These are phyloP conservation scores for Rhea pennata DNA, from an alignment of 2,113 vertebrate genomes.

Conservation along the genomic window DNA sequence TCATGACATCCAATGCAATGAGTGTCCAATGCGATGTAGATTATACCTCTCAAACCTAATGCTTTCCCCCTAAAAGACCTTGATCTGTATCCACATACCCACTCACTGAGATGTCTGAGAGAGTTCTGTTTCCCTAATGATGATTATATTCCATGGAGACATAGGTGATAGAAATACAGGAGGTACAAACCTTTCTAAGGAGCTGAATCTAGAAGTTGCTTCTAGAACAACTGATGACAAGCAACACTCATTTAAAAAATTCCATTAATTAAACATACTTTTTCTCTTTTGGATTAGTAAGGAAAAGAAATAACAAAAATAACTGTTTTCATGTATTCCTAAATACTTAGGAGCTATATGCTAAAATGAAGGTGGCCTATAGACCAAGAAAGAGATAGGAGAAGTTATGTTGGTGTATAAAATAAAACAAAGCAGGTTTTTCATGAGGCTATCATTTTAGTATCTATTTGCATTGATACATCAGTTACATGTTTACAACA, in stretches of 20 bases:
- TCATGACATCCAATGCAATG: not conserved
- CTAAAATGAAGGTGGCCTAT: not conserved
- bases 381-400: not conserved
- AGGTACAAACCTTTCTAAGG: accelerated
- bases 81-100: not conserved
- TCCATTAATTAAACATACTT: not conserved
- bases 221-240: not conserved
- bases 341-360: not conserved
- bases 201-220: not conserved
- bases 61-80: not conserved
- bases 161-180: not conserved
- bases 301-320: not conserved
- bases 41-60: not conserved
- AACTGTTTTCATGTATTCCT: not conserved
- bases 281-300: not conserved
- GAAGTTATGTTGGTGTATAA: not conserved
- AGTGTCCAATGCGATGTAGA: not conserved
- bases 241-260: not conserved
- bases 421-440: not conserved
- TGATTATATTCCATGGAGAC: not conserved
- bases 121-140: not conserved
- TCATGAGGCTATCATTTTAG: not conserved
- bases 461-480: not conserved
- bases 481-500: not conserved
- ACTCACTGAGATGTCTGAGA: not conserved